These are phyloP conservation scores for Diceros bicornis DNA, from an alignment of 2,797 vertebrate genomes.

Conservation along the genomic window DNA sequence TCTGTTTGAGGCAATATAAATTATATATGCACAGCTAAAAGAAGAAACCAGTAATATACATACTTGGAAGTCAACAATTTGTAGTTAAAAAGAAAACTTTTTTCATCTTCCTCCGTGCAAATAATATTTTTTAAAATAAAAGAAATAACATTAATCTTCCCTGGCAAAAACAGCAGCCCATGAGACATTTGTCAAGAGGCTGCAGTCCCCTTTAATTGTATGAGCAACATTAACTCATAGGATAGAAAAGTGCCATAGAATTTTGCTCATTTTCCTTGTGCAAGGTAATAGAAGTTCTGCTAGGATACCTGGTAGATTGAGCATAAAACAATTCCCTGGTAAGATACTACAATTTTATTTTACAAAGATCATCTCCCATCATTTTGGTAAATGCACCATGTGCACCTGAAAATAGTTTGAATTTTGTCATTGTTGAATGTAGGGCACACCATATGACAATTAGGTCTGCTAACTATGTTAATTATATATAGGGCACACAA, in stretches of 20 bases:
- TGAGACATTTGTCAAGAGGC: not conserved
- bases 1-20: constrained; percentile 69
- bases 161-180: not conserved
- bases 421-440: not conserved
- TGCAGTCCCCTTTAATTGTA: not conserved
- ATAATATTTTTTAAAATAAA: constrained; percentile 15
- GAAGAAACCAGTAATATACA: constrained; percentile 24
- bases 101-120: not conserved
- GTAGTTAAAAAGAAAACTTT: constrained; percentile 29
- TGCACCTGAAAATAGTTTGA: not conserved
- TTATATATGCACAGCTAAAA: constrained; percentile 53
- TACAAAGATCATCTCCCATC: not conserved
- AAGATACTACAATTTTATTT: constrained; percentile 3
- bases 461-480: not conserved
- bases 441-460: not conserved
- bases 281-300: constrained; percentile 7
- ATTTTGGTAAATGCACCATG: not conserved
- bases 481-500: not conserved
- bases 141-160: not conserved
- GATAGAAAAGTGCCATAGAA: not conserved
- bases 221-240: constrained; percentile 13
- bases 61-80: constrained; percentile 25
- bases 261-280: constrained; percentile 39
- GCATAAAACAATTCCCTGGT: not conserved
- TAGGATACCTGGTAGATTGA: not conserved